Evolutionary conservation across 2,797 vertebrate genomes (phyloP).

Genomic region (Sebastes itinus): DNA sequence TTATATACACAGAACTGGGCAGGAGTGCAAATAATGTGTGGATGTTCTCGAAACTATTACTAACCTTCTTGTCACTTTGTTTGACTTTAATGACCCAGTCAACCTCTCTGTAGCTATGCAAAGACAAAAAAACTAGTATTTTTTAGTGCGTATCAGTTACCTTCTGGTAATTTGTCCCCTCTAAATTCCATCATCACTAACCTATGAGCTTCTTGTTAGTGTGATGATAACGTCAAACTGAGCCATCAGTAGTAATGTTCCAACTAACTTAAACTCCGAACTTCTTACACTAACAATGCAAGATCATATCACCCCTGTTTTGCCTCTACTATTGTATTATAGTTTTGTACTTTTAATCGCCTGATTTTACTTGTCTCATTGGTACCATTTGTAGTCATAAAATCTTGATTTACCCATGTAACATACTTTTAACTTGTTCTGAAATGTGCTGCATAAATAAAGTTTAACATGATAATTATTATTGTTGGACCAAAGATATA

Average conservation of each 20-base stretch:
- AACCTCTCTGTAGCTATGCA: conserved; percentile 9
- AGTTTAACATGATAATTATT: neutral
- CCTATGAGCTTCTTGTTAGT: neutral
- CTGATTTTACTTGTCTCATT: neutral
- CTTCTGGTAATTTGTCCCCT: neutral
- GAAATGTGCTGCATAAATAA: neutral
- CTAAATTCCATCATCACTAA: neutral
- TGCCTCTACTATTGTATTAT: neutral
- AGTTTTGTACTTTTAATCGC: neutral
- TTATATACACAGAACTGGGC: conserved; percentile 31
- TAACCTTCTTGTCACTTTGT: conserved; percentile 24
- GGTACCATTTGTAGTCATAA: neutral
- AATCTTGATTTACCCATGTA: neutral
- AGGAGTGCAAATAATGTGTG: conserved; percentile 34
- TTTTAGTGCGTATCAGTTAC: conserved; percentile 25
- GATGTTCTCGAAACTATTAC: conserved; percentile 43
- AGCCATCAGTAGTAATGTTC: neutral
- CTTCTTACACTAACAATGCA: neutral
- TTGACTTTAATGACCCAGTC: conserved; percentile 31
- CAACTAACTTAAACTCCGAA: neutral
- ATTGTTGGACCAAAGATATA: neutral
- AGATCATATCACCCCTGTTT: neutral
- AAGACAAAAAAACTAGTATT: neutral
- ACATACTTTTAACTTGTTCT: neutral
- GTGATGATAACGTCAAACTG: neutral